Percentiles rank a stretch among this genome's conserved stretches.
Evolutionary conservation across 2,888 invertebrate genomes (phyloP).

Genomic region (Rhingia rostrata): DNA sequence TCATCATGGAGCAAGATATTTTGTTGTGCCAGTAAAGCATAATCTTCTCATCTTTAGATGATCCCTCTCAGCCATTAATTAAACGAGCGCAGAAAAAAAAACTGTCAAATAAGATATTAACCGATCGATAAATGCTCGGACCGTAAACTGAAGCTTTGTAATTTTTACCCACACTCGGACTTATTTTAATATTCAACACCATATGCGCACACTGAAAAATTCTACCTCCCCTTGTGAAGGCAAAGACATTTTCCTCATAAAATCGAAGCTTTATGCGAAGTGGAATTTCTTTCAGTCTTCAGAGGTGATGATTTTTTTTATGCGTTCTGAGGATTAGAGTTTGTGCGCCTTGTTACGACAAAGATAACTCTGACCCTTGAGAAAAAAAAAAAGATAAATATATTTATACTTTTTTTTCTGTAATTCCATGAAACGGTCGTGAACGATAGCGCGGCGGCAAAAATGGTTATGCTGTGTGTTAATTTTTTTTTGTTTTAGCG

Average conservation of each 20-base stretch:
- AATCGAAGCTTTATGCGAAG: slow-evolving; percentile 60
- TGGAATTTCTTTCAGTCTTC: slow-evolving; percentile 17
- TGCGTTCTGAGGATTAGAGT: slow-evolving; percentile 42
- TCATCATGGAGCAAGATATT: slow-evolving; percentile 12
- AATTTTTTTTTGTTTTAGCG: slow-evolving; percentile 19
- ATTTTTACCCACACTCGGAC: slow-evolving; percentile 22
- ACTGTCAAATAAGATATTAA: slow-evolving; percentile 69
- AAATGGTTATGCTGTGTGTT: slow-evolving; percentile 11
- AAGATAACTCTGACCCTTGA: slow-evolving; percentile 52
- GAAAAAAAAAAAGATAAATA: slow-evolving; percentile 30
- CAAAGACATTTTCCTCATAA: slow-evolving; percentile 61
- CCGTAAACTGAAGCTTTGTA: slow-evolving; percentile 27
- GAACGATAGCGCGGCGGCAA: slow-evolving; percentile 23
- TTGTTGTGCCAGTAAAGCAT: slow-evolving; percentile 10
- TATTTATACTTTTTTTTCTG: slow-evolving; percentile 22
- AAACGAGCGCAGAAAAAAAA: slow-evolving; percentile 20
- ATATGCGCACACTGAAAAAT: slow-evolving; percentile 10
- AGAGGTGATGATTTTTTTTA: neutral
- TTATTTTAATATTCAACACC: slow-evolving; percentile 56
- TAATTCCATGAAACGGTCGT: slow-evolving; percentile 60
- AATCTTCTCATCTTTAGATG: slow-evolving; percentile 45
- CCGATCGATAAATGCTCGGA: slow-evolving; percentile 60
- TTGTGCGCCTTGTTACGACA: slow-evolving; percentile 44
- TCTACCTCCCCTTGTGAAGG: neutral
- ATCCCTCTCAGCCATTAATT: slow-evolving; percentile 54